phyloP scores from a whole-genome alignment of 2,888 invertebrate species.

The Ectobius pallidus region DNA sequence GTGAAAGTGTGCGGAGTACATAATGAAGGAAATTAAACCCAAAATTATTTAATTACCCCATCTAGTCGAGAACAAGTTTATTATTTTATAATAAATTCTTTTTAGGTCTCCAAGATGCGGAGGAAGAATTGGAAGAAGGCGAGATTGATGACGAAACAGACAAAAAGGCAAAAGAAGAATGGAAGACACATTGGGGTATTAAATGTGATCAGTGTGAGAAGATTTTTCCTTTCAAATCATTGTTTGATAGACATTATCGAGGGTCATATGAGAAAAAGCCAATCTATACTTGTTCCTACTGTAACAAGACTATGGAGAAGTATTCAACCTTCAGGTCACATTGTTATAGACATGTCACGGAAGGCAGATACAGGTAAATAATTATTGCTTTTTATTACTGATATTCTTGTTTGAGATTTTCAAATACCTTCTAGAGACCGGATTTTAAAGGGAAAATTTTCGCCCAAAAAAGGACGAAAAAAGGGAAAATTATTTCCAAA shows the following conservation, averaged over 20 bases:
- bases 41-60: no score
- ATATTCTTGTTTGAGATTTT: no score
- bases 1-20: no score
- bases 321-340: slow-evolving; percentile 62
- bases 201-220: slow-evolving; percentile 62
- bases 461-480: no score
- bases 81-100: no score
- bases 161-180: slow-evolving; percentile 57
- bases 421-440: no score
- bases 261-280: slow-evolving; percentile 55
- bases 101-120: slow-evolving; percentile 28
- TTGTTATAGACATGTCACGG: slow-evolving; percentile 63
- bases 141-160: slow-evolving; percentile 54
- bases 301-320: slow-evolving; percentile 61
- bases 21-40: no score
- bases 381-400: no score
- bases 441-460: no score
- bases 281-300: slow-evolving; percentile 63
- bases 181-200: slow-evolving; percentile 59
- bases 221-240: slow-evolving; percentile 58
- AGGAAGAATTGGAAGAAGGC: slow-evolving; percentile 47
- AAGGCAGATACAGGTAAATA: slow-evolving; percentile 60
- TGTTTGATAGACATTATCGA: slow-evolving; percentile 62
- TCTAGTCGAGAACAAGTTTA: no score
- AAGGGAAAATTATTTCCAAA: no score